These are phyloP conservation scores for Camponotus pennsylvanicus DNA, from an alignment of 1,140 invertebrate genomes.

Conservation along the genomic window DNA sequence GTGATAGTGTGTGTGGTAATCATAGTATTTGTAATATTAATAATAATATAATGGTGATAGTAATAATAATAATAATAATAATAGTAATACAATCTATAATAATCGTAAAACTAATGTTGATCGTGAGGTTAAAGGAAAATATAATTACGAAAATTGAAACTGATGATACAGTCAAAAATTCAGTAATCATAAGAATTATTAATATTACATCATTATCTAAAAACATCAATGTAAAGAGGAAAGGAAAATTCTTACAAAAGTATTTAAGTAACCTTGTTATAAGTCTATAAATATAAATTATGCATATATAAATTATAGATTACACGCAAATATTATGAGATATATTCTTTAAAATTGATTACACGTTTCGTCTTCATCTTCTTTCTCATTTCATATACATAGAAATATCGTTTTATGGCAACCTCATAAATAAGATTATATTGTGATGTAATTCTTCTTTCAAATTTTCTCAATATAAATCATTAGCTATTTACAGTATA, in stretches of 20 bases:
- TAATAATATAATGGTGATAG: conserved; percentile 28
- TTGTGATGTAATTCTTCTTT: conserved; percentile 35
- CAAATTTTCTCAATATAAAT: conserved; percentile 68
- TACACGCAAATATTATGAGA: conserved; percentile 22
- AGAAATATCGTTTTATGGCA: conserved; percentile 60
- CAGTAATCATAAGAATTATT: not conserved
- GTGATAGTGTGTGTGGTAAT: conserved; percentile 40
- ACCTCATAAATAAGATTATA: conserved; percentile 56
- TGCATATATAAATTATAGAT: conserved; percentile 40
- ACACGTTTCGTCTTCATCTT: not conserved
- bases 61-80: conserved; percentile 45
- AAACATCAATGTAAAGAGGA: conserved; percentile 9
- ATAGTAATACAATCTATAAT: not conserved
- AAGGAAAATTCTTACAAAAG: conserved; percentile 53
- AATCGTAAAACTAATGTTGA: conserved; percentile 33
- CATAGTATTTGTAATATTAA: conserved; percentile 27
- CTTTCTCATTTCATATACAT: conserved; percentile 17
- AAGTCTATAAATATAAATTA: conserved; percentile 36
- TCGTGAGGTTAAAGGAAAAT: conserved; percentile 6
- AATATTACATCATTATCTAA: not conserved
- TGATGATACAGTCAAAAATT: not conserved
- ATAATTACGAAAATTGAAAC: conserved; percentile 1
- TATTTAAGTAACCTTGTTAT: conserved; percentile 75
- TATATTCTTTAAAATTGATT: not conserved
- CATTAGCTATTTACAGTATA: conserved; percentile 71